Evolutionary conservation across 2,113 vertebrate genomes (phyloP).

Genomic region (Crotalus tigris): DNA sequence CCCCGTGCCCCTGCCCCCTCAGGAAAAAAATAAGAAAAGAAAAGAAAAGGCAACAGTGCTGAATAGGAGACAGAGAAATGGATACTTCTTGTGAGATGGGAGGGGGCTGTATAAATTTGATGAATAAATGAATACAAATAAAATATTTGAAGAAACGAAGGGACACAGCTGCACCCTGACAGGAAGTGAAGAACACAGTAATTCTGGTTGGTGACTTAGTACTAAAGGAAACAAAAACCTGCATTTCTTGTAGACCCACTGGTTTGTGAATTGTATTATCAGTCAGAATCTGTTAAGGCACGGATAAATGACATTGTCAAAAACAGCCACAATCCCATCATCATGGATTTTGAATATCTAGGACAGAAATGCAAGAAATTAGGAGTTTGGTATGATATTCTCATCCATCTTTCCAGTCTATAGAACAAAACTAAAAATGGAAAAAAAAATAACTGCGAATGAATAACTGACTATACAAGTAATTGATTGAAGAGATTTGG

Average conservation of each 20-base stretch:
- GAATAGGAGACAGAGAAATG: neutral
- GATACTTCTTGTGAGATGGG: neutral
- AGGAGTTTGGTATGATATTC: neutral
- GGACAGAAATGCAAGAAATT: neutral
- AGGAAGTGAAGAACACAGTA: neutral
- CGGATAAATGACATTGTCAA: neutral
- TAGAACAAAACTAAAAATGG: neutral
- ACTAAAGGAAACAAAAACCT: neutral
- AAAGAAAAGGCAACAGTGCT: neutral
- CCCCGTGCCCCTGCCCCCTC: neutral
- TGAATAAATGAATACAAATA: neutral
- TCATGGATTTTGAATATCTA: neutral
- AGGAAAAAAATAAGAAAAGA: neutral
- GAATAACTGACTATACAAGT: neutral
- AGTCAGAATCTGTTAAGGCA: neutral
- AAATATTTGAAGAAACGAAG: neutral
- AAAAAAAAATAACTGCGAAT: neutral
- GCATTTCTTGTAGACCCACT: neutral
- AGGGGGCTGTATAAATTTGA: neutral
- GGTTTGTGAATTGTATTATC: neutral
- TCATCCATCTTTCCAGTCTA: neutral
- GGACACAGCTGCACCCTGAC: neutral
- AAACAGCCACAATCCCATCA: neutral
- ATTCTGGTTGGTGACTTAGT: neutral
- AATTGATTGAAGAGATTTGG: neutral